phyloP scores from a whole-genome alignment of 2,113 vertebrate genomes.

The Rhizomys pruinosus region DNA sequence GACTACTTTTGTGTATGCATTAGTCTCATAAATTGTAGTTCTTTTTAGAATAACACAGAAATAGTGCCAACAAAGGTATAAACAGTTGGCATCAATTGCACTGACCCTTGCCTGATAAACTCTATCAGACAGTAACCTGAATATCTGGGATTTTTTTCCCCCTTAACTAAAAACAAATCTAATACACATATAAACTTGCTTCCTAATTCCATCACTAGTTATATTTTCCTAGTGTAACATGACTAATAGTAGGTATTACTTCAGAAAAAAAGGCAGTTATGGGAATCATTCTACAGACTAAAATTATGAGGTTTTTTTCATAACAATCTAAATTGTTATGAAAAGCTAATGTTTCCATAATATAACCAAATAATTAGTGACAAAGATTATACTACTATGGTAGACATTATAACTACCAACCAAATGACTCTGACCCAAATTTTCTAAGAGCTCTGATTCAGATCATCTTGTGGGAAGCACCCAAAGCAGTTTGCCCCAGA shows the following conservation, averaged over 20 bases:
- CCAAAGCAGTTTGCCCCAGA: background rate
- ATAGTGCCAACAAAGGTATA: too few species aligned
- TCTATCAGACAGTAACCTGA: background rate
- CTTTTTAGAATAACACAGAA: too few species aligned
- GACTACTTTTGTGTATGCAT: too few species aligned
- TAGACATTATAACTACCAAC: background rate
- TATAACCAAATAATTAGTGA: background rate
- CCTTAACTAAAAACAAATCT: background rate
- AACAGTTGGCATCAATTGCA: too few species aligned
- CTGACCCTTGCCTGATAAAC: background rate
- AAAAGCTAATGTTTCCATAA: background rate
- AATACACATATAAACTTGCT: background rate
- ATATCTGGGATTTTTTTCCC: background rate
- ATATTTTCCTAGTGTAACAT: background rate
- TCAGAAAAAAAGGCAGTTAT: background rate
- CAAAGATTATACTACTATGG: background rate
- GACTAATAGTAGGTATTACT: background rate
- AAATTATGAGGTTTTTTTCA: background rate
- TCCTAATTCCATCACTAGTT: background rate
- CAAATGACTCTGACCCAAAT: background rate
- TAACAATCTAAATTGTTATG: background rate
- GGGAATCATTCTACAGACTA: background rate
- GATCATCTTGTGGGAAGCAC: background rate
- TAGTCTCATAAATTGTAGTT: too few species aligned
- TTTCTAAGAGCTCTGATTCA: background rate